These are phyloP conservation scores for Furcula furcula DNA, from an alignment of 2,888 invertebrate species.

Conservation along the genomic window DNA sequence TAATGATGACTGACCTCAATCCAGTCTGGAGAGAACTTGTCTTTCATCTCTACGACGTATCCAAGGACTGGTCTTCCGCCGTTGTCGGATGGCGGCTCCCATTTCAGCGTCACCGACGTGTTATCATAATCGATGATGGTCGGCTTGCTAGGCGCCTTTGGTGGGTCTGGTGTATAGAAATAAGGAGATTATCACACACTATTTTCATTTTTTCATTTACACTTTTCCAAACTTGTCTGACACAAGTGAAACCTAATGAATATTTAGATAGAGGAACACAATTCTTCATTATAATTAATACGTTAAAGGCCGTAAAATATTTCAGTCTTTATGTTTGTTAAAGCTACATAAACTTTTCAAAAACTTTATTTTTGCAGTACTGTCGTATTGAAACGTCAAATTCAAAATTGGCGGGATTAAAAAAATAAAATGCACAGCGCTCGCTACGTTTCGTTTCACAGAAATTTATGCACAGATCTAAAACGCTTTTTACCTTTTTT, in stretches of 20 bases:
- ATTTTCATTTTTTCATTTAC: no score
- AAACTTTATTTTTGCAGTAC: not conserved
- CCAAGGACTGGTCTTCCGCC: conserved; percentile 95
- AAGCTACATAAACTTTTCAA: no score
- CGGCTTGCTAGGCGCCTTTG: conserved; percentile 95
- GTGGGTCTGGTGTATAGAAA: conserved; percentile 89
- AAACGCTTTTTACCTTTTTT: no score
- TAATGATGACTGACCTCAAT: conserved; percentile 82
- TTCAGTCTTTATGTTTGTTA: no score
- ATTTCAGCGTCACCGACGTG: conserved; percentile 93
- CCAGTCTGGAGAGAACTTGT: conserved; percentile 94
- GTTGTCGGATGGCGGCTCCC: conserved; percentile 94
- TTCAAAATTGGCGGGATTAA: conserved; percentile 14
- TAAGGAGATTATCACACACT: no score
- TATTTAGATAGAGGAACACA: no score
- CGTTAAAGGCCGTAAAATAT: no score
- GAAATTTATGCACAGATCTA: no score
- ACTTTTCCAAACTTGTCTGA: no score
- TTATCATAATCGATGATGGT: conserved; percentile 96
- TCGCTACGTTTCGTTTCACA: conserved; percentile 6
- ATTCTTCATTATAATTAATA: no score
- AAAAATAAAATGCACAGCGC: not conserved
- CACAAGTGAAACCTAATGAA: no score
- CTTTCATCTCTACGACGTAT: conserved; percentile 95
- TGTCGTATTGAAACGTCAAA: conserved; percentile 19